Conservation (phyloP, 1,140 invertebrate genomes). For the Aphis craccivora region DNA sequence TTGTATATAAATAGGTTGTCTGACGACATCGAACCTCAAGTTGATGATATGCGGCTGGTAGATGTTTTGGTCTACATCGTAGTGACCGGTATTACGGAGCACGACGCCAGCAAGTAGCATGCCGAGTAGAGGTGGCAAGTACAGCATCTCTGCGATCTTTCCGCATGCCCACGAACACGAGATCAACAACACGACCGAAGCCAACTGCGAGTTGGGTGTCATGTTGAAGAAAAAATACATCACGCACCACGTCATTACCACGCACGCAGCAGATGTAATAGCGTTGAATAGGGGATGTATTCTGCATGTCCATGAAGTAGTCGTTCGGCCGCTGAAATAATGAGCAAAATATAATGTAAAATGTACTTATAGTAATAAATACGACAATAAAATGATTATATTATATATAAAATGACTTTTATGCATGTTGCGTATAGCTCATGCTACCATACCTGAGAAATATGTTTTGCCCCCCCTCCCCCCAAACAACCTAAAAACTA, state of each 20-base stretch:
- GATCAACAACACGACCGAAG: conserved; percentile 71
- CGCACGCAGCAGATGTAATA: not conserved
- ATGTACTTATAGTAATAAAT: not conserved
- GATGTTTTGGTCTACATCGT: conserved; percentile 51
- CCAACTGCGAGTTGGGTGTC: conserved; percentile 78
- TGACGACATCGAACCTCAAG: conserved; percentile 54
- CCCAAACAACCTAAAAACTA: too few relatives aligned
- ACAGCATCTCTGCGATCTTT: conserved; percentile 37
- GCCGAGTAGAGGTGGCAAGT: conserved; percentile 61
- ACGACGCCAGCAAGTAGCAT: conserved; percentile 61
- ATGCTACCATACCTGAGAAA: too few relatives aligned
- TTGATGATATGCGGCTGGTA: conserved; percentile 59
- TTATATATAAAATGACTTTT: not conserved
- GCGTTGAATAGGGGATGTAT: not conserved
- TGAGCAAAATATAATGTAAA: not conserved
- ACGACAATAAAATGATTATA: too few relatives aligned
- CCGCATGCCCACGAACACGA: conserved; percentile 59
- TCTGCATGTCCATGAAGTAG: not conserved
- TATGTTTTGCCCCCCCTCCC: too few relatives aligned
- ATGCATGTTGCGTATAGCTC: not conserved
- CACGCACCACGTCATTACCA: conserved; percentile 47
- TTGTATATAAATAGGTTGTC: not conserved
- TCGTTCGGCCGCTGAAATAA: not conserved
- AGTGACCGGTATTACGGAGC: conserved; percentile 59
- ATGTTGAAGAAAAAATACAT: conserved; percentile 76